Base-by-base conservation (phyloP, 2,888 invertebrate species). In the Aplocera efformata region DNA sequence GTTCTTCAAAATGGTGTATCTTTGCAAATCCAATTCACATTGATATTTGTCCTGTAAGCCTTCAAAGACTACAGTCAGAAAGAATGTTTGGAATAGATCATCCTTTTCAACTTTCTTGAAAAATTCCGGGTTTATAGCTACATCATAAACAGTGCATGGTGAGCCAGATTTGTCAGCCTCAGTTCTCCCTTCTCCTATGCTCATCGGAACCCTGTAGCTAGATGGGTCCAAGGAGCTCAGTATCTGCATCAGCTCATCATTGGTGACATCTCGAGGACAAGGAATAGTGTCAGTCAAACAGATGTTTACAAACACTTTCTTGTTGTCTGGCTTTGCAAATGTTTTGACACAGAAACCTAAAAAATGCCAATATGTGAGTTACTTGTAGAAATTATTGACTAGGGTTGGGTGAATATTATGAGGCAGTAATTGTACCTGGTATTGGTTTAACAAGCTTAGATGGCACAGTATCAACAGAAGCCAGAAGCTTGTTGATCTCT, bases 221-320 rank as follows among this genome's bases (percentile, higher is more conserved):
- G 92, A 90, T 0, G 93, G 91, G 32, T 93, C 92, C 38, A 91
- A 90, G 0, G 93, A 92, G 46, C 90, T 90, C 11, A 96, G 74
- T 37, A 95, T 91, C 42, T 90, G 88, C 53, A 91, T 83, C 1
- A 96, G 84, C 59, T 95, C 93, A 37, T 91, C 91, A 67, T 92
- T 91, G 1, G 90, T 89, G 25, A 95, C 90, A 58, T 95, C 92
- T 58, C 90, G 88, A 1, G 93, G 95, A 40, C 91, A 79, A 6
- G 94, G 94, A 54, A 95, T 92, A 27, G 93, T 93, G 50, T 92
- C 92, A 0, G 95, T 93, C 45, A 92, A 91, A 67, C 97, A 97
- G 39, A 97, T 89, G 67, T 98, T 98, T 11, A 97, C 90, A 72
- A 98, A 98, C 17, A 94, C 84, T 78, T 96, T 96, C 44, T 91